These are phyloP conservation scores for Hylomyscus alleni DNA, from an alignment of 2,797 vertebrate genomes.

Conservation along the genomic window DNA sequence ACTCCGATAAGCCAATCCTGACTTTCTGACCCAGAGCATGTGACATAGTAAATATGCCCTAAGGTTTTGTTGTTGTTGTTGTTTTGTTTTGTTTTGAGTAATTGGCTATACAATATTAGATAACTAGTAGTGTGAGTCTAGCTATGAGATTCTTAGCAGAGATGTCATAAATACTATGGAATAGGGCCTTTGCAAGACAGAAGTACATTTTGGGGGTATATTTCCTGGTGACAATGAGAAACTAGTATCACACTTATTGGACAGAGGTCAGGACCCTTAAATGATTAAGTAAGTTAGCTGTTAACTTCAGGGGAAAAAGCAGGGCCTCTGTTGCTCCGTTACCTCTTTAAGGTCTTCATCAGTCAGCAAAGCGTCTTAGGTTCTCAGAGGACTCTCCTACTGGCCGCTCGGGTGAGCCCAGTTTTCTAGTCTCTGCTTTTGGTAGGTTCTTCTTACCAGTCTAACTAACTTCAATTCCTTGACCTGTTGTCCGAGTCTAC, in stretches of 20 bases:
- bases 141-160: neutral
- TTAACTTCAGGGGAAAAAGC: neutral
- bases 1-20: neutral
- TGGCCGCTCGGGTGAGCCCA: neutral
- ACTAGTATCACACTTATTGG: constrained; percentile 44
- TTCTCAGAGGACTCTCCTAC: neutral
- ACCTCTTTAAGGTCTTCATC: neutral
- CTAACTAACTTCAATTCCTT: constrained; percentile 26
- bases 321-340: neutral
- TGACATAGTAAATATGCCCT: neutral
- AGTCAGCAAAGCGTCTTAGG: constrained; percentile 11
- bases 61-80: neutral
- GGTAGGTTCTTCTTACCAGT: neutral
- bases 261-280: constrained; percentile 31
- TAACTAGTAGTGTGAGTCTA: neutral
- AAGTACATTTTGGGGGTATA: constrained; percentile 22
- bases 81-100: neutral
- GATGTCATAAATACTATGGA: neutral
- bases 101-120: constrained; percentile 10
- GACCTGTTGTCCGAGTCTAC: neutral
- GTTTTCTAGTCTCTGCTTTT: neutral
- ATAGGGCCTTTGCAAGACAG: neutral
- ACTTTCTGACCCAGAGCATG: constrained; percentile 33
- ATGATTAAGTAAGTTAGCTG: constrained; percentile 21
- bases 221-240: constrained; percentile 17